Evolutionary conservation across 2,797 vertebrate genomes (phyloP), one percentile per base, ranked within the genome.

Genomic region (Artibeus lituratus): DNA sequence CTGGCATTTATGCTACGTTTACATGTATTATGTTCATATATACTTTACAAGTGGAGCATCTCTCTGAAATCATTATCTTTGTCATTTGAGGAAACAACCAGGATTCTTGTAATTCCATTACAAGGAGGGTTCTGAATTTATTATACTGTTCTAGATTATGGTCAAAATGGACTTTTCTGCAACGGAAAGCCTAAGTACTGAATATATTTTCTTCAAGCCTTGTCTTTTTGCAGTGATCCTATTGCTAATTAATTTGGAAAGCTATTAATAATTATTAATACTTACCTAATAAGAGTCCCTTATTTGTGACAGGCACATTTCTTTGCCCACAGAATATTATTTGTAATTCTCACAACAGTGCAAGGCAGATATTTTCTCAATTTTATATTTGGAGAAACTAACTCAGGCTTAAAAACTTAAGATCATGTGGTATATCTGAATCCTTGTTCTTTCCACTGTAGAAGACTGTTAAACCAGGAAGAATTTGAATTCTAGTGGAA

Each of bases 361-460:
- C 14, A 80, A 90, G 53, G 16, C 19, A 96, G 51, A 72, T 81
- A 57, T 62, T 81, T 96, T 96, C 29, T 93, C 74, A 83, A 49
- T 88, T 87, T 95, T 65, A 69, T 76, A 32, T 92, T 87, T 95
- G 82, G 92, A 22, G 59, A 94, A 91, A 72, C 22, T 73, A 69
- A 89, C 57, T 29, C 29, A 77, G 37, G 18, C 35, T 94, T 96
- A 73, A 44, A 90, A 21, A 90, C 47, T 70, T 70, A 83, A 84
- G 77, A 85, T 67, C 62, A 85, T n/a, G 57, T 74, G 44, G 77
- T 6, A 21, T 84, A 35, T 90, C 53, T 76, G 44, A 85, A 67
- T 85, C 88, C 35, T 96, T 94, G 32, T 95, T 95, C 32, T 89
- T 89, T 95, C 12, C 19, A 62, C 32, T 87, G 12, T 42, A 92